A percentile compares a stretch with the other conserved stretches of the same genome.
Evolutionary conservation across 2,888 invertebrate species (phyloP).

Genomic region (Xestobium rufovillosum): DNA sequence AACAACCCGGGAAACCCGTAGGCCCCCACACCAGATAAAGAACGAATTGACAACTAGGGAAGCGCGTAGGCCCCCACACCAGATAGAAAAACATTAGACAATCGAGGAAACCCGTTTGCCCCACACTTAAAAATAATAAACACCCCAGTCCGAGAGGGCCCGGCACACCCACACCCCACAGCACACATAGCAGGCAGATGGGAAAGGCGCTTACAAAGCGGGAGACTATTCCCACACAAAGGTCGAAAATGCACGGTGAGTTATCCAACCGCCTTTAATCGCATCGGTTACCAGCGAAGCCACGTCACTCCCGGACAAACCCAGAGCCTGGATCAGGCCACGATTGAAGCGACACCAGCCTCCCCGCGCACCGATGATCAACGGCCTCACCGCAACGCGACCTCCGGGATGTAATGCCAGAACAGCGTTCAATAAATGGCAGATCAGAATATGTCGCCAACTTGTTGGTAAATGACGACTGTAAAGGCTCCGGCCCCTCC

Average conservation of each 20-base stretch:
- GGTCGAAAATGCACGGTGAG: neutral
- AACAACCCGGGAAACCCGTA: too few species aligned
- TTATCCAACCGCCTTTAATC: neutral
- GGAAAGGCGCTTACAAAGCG: too few species aligned
- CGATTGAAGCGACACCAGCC: conserved; percentile 9
- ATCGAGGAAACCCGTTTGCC: too few species aligned
- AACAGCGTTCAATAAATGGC: conserved; percentile 5
- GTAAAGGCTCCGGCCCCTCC: conserved; percentile 17
- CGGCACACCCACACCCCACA: too few species aligned
- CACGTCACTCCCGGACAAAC: neutral
- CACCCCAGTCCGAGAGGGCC: too few species aligned
- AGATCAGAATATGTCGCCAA: conserved; percentile 12
- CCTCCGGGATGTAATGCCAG: neutral
- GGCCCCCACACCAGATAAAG: too few species aligned
- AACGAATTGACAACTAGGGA: too few species aligned
- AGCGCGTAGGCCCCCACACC: too few species aligned
- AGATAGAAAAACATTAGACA: too few species aligned
- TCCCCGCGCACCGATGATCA: conserved; percentile 16
- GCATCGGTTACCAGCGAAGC: conserved; percentile 1
- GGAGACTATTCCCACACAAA: too few species aligned
- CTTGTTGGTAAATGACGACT: conserved; percentile 13
- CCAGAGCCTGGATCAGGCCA: neutral
- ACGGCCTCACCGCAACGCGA: conserved; percentile 5
- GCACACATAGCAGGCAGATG: too few species aligned
- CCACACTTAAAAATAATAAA: too few species aligned